Conservation (phyloP, 2,113 vertebrate species). For the Stegastes partitus region DNA sequence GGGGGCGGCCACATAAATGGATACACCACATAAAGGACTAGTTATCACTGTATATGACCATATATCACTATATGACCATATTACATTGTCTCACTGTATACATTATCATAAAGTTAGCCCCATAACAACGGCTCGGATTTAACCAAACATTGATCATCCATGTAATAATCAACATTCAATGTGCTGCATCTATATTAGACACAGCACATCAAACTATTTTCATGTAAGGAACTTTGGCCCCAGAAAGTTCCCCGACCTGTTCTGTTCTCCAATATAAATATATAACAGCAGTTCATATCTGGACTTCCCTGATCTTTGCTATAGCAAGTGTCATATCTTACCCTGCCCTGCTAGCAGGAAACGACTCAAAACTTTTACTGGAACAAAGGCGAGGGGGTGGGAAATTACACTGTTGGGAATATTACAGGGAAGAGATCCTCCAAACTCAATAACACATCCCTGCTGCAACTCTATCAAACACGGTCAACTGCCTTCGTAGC, state of each 20-base stretch:
- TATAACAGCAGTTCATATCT: slow-evolving; percentile 30
- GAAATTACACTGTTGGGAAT: background rate
- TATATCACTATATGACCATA: too few species aligned
- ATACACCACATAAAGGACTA: too few species aligned
- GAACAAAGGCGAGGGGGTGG: slow-evolving; percentile 26
- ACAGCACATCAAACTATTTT: slow-evolving; percentile 10
- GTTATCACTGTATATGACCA: too few species aligned
- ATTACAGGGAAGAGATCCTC: background rate
- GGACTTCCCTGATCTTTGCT: slow-evolving; percentile 25
- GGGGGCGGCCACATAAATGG: too few species aligned
- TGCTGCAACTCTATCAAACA: slow-evolving; percentile 16
- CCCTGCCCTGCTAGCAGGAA: slow-evolving; percentile 32
- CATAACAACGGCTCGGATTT: slow-evolving; percentile 21
- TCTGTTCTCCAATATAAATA: slow-evolving; percentile 18
- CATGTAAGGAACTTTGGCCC: background rate
- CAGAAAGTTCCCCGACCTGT: slow-evolving; percentile 4
- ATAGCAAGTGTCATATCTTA: slow-evolving; percentile 27
- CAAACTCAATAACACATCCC: slow-evolving; percentile 5
- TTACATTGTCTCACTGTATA: too few species aligned
- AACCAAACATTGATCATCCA: background rate
- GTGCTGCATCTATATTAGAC: background rate
- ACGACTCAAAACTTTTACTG: slow-evolving; percentile 42
- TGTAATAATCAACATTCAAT: slow-evolving; percentile 8
- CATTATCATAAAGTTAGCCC: background rate
- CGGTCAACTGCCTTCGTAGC: slow-evolving; percentile 31